A percentile compares a stretch with the other conserved stretches of the same genome.
Conservation (phyloP, 1,140 invertebrate species). For the Drosophila sulfurigaster region DNA sequence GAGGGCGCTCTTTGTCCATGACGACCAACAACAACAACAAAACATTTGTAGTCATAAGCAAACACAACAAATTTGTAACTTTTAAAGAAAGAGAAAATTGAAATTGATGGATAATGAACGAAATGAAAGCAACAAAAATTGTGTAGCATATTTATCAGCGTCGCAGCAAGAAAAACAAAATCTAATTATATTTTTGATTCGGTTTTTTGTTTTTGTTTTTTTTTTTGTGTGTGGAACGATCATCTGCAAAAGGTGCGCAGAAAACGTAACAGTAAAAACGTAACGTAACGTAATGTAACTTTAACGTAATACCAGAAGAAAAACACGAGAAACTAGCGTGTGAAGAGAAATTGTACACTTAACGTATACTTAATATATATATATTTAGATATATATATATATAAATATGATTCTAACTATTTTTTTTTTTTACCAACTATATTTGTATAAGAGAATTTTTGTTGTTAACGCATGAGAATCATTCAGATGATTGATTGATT, state of each 20-base stretch:
- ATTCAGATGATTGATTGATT: constrained; percentile 10
- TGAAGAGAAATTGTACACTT: constrained; percentile 38
- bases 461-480: constrained; percentile 37
- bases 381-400: constrained; percentile 45
- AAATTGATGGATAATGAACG: not conserved
- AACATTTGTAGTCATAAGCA: constrained; percentile 71
- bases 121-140: constrained; percentile 13
- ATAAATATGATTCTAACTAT: constrained; percentile 15
- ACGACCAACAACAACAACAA: constrained; percentile 61
- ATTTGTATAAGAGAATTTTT: constrained; percentile 41
- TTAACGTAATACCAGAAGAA: constrained; percentile 13
- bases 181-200: not conserved
- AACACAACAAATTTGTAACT: constrained; percentile 47
- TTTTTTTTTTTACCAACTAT: constrained; percentile 27
- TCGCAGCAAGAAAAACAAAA: not conserved
- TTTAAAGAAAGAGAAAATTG: constrained; percentile 13
- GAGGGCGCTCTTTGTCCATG: constrained; percentile 62
- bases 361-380: constrained; percentile 28
- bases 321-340: constrained; percentile 27
- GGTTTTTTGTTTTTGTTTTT: constrained; percentile 7
- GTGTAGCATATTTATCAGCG: constrained; percentile 57
- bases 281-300: constrained; percentile 9
- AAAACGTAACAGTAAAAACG: not conserved
- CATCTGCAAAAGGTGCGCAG: not conserved
- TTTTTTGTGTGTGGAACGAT: too few relatives aligned